Conservation (phyloP, 2,888 invertebrate species). For the Microctonus aethiopoides region DNA sequence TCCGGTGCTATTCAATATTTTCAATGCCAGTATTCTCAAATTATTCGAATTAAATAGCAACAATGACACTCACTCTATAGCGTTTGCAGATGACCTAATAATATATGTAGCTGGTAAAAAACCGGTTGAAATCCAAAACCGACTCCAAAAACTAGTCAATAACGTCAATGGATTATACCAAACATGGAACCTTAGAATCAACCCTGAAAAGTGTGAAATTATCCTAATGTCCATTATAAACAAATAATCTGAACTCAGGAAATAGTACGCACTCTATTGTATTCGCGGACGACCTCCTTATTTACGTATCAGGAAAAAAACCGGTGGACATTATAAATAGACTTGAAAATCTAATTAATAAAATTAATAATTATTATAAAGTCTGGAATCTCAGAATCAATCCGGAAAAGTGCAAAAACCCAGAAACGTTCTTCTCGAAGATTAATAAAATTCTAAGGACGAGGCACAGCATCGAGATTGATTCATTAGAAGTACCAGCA, state of each 20-base stretch:
- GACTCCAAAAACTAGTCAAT: conserved; percentile 8
- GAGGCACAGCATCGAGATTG: too few relatives aligned
- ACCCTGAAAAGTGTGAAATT: too few relatives aligned
- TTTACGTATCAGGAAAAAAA: conserved; percentile 17
- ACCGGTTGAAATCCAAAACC: neutral
- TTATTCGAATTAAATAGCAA: conserved; percentile 18
- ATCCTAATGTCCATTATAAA: conserved; percentile 26
- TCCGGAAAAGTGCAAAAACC: too few relatives aligned
- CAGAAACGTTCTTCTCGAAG: too few relatives aligned
- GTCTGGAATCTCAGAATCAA: conserved; percentile 33
- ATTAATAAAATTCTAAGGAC: too few relatives aligned
- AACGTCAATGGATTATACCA: conserved; percentile 28
- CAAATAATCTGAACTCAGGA: conserved; percentile 12
- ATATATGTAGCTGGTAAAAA: conserved; percentile 17
- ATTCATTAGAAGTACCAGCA: too few relatives aligned
- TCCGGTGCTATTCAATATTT: conserved; percentile 30
- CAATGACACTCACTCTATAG: neutral
- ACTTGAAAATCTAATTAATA: conserved; percentile 12
- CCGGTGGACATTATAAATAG: neutral
- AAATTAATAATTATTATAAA: conserved; percentile 31
- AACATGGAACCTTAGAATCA: conserved; percentile 35
- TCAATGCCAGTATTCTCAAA: conserved; percentile 26
- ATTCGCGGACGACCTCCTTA: conserved; percentile 33
- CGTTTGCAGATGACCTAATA: conserved; percentile 35
- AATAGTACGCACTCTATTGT: conserved; percentile 11